Conservation (phyloP, 2,888 invertebrate species). For the Eristalis arbustorum region DNA sequence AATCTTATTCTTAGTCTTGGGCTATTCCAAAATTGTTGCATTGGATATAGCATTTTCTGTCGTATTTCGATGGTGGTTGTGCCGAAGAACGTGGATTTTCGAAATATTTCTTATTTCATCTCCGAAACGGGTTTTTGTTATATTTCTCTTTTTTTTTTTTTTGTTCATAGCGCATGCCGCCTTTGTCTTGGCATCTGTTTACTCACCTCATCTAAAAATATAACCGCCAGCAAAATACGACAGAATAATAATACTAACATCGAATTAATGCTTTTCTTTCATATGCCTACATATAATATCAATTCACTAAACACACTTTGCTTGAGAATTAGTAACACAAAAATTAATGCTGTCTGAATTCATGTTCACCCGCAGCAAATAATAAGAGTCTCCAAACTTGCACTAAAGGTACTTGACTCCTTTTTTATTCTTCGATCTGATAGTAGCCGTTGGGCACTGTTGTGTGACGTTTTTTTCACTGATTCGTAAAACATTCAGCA, state of each 20-base stretch:
- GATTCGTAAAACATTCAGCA: too few species aligned
- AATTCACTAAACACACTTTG: slow-evolving; percentile 17
- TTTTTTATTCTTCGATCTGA: too few species aligned
- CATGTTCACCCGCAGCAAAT: too few species aligned
- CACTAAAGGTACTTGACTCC: too few species aligned
- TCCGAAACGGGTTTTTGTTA: slow-evolving; percentile 10
- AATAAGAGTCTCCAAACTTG: too few species aligned
- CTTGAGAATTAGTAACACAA: neutral
- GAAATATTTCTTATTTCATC: slow-evolving; percentile 52
- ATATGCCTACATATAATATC: neutral
- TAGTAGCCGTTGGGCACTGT: too few species aligned
- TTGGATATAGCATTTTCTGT: slow-evolving; percentile 55
- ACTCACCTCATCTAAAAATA: neutral
- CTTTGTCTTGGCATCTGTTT: neutral
- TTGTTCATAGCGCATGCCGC: slow-evolving; percentile 3
- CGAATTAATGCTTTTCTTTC: slow-evolving; percentile 19
- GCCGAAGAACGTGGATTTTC: slow-evolving; percentile 21
- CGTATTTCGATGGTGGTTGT: slow-evolving; percentile 68
- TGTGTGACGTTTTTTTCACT: too few species aligned
- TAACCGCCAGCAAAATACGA: slow-evolving; percentile 69
- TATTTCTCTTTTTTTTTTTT: neutral
- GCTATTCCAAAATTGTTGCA: slow-evolving; percentile 1
- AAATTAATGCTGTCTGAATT: too few species aligned
- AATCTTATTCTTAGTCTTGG: neutral
- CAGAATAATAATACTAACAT: slow-evolving; percentile 43